Base-by-base conservation (phyloP, 2,888 invertebrate genomes). In the Torymus texanus region DNA sequence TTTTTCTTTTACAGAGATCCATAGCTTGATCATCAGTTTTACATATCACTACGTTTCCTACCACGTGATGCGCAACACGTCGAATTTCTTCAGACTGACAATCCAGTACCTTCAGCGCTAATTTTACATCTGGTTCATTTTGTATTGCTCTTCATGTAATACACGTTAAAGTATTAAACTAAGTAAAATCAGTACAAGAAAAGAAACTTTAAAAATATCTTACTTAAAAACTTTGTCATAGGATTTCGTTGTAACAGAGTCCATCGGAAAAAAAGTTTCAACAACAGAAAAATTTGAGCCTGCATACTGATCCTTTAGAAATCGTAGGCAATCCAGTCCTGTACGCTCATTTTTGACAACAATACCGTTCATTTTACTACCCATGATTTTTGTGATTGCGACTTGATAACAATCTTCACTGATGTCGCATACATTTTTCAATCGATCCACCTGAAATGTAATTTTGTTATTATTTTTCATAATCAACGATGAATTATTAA, bases 361-460 rank as follows among this genome's bases (percentile, higher is more conserved):
- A 86, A 99, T 99, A 75, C 98, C 97, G 88, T 98, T 97, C 97
- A 98, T 98, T 91, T 97, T 97, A 91, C 97, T 97, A 79, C 98
- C 98, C 83, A 99, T 92, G 58, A 98, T 96, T 91, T 98, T 98
- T 0, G 97, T 97, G 87, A 98, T 95, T 70, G 98, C 97, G 79
- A 98, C 95, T 91, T 98, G 97, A 92, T 98, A 99, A 21, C 16
- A 3, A 13, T 75, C 59, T 0, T 68, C 29, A 12, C 5, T 4
- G 13, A 70, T 16, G 1, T 58, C 13, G 11, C 65, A 73, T 51
- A 81, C 65, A 29, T 79, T 77, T 71, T 56, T 75, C 29, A 81
- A 61, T 41, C 81, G 59, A 66, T 70, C 74, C 0, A 41, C 5
- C 81, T 81, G 12, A 24, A 68, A 71, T 14, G 51, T 51, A 56